These are phyloP conservation scores for Otus sunia DNA, from an alignment of 2,113 vertebrate species.

Conservation along the genomic window DNA sequence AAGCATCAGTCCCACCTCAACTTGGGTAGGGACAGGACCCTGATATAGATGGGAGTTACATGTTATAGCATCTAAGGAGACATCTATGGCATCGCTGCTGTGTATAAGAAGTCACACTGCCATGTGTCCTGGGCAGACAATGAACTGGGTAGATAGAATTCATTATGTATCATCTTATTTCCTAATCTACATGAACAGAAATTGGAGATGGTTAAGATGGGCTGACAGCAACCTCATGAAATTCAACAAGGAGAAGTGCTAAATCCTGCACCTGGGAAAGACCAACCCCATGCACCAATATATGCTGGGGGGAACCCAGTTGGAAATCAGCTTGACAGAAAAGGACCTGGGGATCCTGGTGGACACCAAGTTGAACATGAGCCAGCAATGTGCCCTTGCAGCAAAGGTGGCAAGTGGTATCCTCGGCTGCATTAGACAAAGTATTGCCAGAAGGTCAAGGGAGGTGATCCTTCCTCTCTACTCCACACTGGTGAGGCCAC, in stretches of 20 bases:
- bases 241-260: neutral
- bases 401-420: neutral
- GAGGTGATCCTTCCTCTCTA: neutral
- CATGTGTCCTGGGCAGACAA: rapidly evolving
- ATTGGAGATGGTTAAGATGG: neutral
- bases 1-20: neutral
- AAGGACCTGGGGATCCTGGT: neutral
- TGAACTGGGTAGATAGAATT: neutral
- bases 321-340: neutral
- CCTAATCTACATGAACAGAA: neutral
- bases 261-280: neutral
- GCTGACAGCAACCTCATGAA: neutral
- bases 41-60: rapidly evolving
- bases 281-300: neutral
- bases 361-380: neutral
- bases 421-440: neutral
- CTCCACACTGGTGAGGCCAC: neutral
- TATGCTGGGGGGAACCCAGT: rapidly evolving
- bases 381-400: neutral
- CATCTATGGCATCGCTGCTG: rapidly evolving
- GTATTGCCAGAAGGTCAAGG: neutral
- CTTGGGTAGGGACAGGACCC: neutral
- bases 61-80: neutral
- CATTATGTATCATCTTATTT: neutral
- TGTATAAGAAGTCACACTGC: neutral